Conservation (phyloP, 2,797 vertebrate species). For the Channallabes apus region DNA sequence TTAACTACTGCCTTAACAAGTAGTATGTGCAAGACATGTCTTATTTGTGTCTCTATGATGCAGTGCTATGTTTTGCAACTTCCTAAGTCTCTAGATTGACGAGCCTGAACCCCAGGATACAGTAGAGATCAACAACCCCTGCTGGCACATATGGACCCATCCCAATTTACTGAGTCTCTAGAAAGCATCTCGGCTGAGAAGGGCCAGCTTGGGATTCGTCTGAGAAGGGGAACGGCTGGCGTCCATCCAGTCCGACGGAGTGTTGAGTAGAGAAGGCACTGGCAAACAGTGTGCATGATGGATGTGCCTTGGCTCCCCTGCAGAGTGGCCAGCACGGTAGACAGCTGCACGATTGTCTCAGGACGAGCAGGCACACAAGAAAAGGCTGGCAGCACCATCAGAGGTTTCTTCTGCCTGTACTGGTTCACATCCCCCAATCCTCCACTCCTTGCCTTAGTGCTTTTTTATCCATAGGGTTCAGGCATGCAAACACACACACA, state of each 20-base stretch:
- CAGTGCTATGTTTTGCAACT: slow-evolving; percentile 52
- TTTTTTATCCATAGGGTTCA: slow-evolving; percentile 51
- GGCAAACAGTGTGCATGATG: slow-evolving; percentile 67
- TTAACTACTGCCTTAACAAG: slow-evolving; percentile 28
- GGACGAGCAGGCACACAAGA: slow-evolving; percentile 61
- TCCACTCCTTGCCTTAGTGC: slow-evolving; percentile 51
- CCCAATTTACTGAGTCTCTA: slow-evolving; percentile 43
- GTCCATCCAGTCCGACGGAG: slow-evolving; percentile 69
- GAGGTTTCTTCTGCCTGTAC: slow-evolving; percentile 73
- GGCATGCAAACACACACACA: slow-evolving; percentile 33
- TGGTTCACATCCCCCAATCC: slow-evolving; percentile 70
- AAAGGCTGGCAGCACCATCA: slow-evolving; percentile 62
- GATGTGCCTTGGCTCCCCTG: slow-evolving; percentile 69
- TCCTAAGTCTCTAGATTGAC: slow-evolving; percentile 62
- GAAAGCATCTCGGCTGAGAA: slow-evolving; percentile 20
- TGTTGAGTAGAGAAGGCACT: slow-evolving; percentile 59
- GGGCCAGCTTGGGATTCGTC: slow-evolving; percentile 39
- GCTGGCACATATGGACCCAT: slow-evolving; percentile 58
- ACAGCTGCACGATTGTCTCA: slow-evolving; percentile 78
- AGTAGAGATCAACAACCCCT: slow-evolving; percentile 48
- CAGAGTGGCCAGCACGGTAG: slow-evolving; percentile 68
- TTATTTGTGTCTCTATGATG: slow-evolving; percentile 60
- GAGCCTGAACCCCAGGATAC: slow-evolving; percentile 56
- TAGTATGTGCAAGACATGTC: slow-evolving; percentile 28
- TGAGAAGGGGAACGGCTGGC: slow-evolving; percentile 62